These are phyloP conservation scores for Ostrea edulis DNA, from an alignment of 1,140 invertebrate species.

Conservation along the genomic window DNA sequence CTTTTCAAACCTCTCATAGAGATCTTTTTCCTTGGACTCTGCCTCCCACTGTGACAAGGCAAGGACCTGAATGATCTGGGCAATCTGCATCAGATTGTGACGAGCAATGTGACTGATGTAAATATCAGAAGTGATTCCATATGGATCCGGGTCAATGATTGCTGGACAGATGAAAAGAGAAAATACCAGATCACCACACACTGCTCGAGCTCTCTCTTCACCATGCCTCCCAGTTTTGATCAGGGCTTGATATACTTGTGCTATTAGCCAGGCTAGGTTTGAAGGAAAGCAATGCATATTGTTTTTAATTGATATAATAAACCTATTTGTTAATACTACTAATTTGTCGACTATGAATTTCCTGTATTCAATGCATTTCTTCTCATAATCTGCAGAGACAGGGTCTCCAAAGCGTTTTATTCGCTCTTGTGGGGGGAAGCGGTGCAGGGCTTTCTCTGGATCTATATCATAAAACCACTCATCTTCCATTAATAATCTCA, in stretches of 20 bases:
- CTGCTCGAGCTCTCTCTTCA: conserved; percentile 80
- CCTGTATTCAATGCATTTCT: conserved; percentile 88
- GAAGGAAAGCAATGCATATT: conserved; percentile 96
- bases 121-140: conserved; percentile 94
- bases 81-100: conserved; percentile 88
- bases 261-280: conserved; percentile 83
- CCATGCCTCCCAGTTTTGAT: conserved; percentile 82
- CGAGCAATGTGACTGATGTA: conserved; percentile 94
- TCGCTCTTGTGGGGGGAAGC: conserved; percentile 86
- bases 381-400: conserved; percentile 85
- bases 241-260: conserved; percentile 81
- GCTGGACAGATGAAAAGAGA: conserved; percentile 97
- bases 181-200: conserved; percentile 96
- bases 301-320: conserved; percentile 90
- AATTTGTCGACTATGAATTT: conserved; percentile 86
- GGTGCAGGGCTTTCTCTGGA: conserved; percentile 90
- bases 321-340: conserved; percentile 88
- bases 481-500: conserved; percentile 94
- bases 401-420: conserved; percentile 90
- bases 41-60: conserved; percentile 91
- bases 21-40: conserved; percentile 86
- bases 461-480: conserved; percentile 96
- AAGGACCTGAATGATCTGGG: conserved; percentile 94
- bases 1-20: conserved; percentile 89
- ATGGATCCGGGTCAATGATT: conserved; percentile 96